phyloP scores from a whole-genome alignment of 2,888 invertebrate genomes.

The Ischnus inquisitorius region DNA sequence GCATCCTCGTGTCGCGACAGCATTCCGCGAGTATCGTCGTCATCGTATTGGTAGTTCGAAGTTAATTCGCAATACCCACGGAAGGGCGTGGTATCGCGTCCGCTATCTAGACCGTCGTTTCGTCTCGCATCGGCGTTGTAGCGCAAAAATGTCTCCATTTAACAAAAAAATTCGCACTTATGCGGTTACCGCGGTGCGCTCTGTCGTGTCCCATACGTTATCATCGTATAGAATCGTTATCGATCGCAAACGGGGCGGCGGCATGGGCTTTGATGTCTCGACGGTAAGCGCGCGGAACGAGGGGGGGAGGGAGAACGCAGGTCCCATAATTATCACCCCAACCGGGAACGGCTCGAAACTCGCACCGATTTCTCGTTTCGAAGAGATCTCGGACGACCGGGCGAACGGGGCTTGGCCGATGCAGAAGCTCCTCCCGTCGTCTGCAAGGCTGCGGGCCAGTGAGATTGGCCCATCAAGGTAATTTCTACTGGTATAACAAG shows the following conservation, averaged over 20 bases:
- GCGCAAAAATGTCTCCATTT: constrained; percentile 63
- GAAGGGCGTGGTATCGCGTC: constrained; percentile 45
- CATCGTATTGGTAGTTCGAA: constrained; percentile 44
- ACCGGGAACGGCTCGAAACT: constrained; percentile 41
- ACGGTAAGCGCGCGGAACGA: constrained; percentile 9
- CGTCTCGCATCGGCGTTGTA: constrained; percentile 32
- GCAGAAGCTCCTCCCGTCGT: not conserved
- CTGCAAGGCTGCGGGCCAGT: not conserved
- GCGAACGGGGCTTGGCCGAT: not conserved
- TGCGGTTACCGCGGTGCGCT: constrained; percentile 38
- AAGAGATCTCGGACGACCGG: constrained; percentile 21
- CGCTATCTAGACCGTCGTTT: constrained; percentile 20
- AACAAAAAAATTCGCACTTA: constrained; percentile 63
- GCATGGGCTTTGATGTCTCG: constrained; percentile 61
- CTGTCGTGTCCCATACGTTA: constrained; percentile 46
- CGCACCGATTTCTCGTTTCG: constrained; percentile 53
- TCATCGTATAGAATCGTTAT: constrained; percentile 66
- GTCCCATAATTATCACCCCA: constrained; percentile 64
- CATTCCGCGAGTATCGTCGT: constrained; percentile 62
- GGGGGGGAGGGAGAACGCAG: constrained; percentile 32
- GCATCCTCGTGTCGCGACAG: constrained; percentile 64
- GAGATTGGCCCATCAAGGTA: constrained; percentile 6
- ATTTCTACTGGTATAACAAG: constrained; percentile 6
- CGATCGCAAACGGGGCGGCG: constrained; percentile 66
- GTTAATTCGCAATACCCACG: constrained; percentile 60